These are phyloP conservation scores for Equus quagga DNA, from an alignment of 2,113 vertebrate species.

Conservation along the genomic window DNA sequence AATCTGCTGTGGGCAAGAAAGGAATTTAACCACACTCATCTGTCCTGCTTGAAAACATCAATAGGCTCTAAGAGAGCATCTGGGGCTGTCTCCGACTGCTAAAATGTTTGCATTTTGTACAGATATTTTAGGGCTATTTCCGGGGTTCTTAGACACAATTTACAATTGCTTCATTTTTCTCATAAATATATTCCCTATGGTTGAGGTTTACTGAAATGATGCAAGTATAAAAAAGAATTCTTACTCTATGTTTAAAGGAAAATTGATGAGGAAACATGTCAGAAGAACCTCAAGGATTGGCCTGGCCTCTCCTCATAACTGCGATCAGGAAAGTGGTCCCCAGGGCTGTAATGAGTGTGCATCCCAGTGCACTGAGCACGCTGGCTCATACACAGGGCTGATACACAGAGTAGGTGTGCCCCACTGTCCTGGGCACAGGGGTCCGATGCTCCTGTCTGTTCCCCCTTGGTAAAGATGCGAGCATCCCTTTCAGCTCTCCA, in stretches of 20 bases:
- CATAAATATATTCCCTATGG: neutral
- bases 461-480: neutral
- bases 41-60: neutral
- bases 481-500: neutral
- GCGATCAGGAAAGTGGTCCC: neutral
- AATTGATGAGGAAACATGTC: neutral
- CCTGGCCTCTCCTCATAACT: neutral
- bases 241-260: neutral
- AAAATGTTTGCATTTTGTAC: neutral
- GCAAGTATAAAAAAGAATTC: neutral
- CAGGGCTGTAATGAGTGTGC: neutral
- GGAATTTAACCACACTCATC: neutral
- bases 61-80: neutral
- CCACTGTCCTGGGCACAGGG: neutral
- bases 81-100: neutral
- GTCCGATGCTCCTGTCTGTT: neutral
- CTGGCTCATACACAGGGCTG: neutral
- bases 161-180: neutral
- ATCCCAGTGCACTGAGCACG: neutral
- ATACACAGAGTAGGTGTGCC: no score
- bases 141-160: neutral
- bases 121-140: neutral
- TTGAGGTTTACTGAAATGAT: neutral
- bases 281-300: neutral
- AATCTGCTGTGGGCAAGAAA: neutral